Conservation (phyloP, 2,888 invertebrate genomes). For the Clitarchus hookeri region DNA sequence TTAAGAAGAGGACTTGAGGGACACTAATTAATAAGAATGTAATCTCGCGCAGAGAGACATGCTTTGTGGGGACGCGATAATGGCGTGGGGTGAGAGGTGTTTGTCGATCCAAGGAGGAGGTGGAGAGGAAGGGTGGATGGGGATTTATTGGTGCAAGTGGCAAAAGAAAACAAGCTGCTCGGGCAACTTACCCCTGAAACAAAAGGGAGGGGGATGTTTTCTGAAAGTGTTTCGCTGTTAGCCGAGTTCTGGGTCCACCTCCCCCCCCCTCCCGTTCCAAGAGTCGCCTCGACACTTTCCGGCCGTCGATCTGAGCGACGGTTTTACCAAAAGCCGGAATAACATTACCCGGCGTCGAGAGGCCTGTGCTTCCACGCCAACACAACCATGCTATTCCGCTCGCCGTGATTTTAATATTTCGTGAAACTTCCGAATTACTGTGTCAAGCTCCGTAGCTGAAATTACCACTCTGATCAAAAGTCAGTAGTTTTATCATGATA, state of each 20-base stretch:
- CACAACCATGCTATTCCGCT: no score
- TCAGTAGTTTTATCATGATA: no score
- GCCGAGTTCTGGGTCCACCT: not conserved
- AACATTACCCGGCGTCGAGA: no score
- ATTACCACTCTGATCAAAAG: no score
- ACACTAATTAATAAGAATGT: not conserved
- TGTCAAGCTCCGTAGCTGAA: no score
- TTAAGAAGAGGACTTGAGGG: not conserved
- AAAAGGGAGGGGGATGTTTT: not conserved
- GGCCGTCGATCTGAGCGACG: not conserved
- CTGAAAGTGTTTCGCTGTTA: not conserved
- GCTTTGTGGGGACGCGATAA: not conserved
- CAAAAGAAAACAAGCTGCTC: not conserved
- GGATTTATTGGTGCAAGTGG: not conserved
- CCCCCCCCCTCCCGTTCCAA: not conserved
- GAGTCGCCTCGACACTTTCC: not conserved
- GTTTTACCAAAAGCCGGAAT: no score
- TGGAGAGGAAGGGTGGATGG: not conserved
- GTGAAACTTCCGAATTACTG: no score
- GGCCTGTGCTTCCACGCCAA: no score
- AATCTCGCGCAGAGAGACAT: not conserved
- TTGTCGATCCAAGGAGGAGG: not conserved
- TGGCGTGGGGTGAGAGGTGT: not conserved
- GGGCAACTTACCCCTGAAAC: not conserved
- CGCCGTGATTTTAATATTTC: no score